Evolutionary conservation across 2,113 vertebrate species (phyloP), one percentile per base, ranked within the genome.

Genomic region (Osmerus eperlanus): DNA sequence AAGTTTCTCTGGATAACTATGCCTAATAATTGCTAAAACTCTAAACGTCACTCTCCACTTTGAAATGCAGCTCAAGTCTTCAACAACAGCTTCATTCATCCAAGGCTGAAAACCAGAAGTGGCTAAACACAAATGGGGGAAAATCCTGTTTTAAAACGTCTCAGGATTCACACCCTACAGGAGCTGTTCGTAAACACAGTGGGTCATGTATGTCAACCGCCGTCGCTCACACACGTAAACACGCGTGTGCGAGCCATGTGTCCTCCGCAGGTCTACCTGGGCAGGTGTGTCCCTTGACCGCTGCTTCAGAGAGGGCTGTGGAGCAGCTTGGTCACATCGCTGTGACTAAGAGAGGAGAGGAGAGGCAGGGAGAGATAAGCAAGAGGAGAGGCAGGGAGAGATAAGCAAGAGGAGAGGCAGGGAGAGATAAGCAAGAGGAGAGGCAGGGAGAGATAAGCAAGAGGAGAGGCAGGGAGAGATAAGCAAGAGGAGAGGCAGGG

Each of bases 291-390:
- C 65, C 51, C 56, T 19, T 0, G 23, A 58, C 51, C 16, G 11
- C 23, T 59, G 36, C 66, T 61, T 72, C 65, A 72, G 72, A 83
- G 72, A 19, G n/a, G 21, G 65, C 56, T 56, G 70, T 63, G 70
- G 68, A 47, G 47, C 53, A 32, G 36, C 47, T 11, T 59, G 54
- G 21, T 54, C 13, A 63, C 65, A 60, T 81, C 70, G 36, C 74
- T 55, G 74, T 65, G 16, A 65, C 78, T 19, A 66, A 73, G 74
- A 77, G 65, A 74, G 72, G 86, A 60, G 71, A 78, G 75, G 72
- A 76, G 63, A 73, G 72, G 73, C 25, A 55, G 73, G 78, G 81
- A 75, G 58, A 8, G 63, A 3, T 11, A 55, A 83, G 85, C 85
- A n/a, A 64, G 71, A 56, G 59, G 28, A 64, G 29, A 18, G 29